These are phyloP conservation scores for Epirrita christyi DNA, from an alignment of 2,888 invertebrate species.

Conservation along the genomic window DNA sequence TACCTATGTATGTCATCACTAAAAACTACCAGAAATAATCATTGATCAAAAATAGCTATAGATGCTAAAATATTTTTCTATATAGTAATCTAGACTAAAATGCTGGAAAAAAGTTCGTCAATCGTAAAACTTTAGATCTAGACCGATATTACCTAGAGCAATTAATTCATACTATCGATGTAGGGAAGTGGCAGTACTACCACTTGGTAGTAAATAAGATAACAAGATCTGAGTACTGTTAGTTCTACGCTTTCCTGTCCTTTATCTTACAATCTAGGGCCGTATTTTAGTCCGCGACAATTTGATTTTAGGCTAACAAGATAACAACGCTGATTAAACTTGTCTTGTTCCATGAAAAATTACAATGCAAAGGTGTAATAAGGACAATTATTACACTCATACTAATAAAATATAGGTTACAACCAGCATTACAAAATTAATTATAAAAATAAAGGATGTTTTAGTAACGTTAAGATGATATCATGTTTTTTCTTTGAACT, in stretches of 20 bases:
- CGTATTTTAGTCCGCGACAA: background rate
- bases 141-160: constrained; percentile 22
- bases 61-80: no score
- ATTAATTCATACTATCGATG: constrained; percentile 30
- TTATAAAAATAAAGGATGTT: no score
- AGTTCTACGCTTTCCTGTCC: constrained; percentile 12
- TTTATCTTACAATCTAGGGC: background rate
- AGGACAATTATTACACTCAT: no score
- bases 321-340: background rate
- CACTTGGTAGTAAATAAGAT: constrained; percentile 3
- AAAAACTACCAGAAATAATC: no score
- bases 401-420: no score
- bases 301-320: background rate
- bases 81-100: background rate
- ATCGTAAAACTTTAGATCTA: constrained; percentile 21
- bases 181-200: constrained; percentile 10
- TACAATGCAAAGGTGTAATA: no score
- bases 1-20: no score
- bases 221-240: constrained; percentile 7
- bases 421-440: no score
- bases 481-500: no score
- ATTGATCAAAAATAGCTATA: no score
- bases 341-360: no score
- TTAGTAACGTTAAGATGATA: no score
- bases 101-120: background rate